Evolutionary conservation across 2,797 vertebrate genomes (phyloP).

Genomic region (Arnoldichthys spilopterus): DNA sequence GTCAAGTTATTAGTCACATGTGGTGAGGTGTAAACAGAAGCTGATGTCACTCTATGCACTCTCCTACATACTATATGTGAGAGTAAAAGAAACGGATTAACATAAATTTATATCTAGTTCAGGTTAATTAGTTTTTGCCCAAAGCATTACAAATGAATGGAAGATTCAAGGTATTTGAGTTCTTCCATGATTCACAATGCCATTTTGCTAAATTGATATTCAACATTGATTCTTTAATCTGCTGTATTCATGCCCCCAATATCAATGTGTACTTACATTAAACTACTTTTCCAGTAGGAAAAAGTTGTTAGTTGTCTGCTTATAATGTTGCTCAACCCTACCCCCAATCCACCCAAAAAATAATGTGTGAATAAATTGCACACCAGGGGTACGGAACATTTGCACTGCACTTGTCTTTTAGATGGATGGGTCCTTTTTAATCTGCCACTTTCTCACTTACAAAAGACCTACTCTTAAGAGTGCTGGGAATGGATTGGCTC

Average conservation of each 20-base stretch:
- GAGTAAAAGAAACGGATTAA: not conserved
- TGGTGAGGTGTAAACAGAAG: too few relatives aligned
- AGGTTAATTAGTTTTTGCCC: not conserved
- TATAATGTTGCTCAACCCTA: not conserved
- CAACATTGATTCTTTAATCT: not conserved
- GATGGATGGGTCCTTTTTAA: conserved; percentile 11
- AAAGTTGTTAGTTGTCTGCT: too few relatives aligned
- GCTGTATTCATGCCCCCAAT: not conserved
- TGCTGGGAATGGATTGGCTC: conserved; percentile 6
- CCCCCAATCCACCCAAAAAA: not conserved
- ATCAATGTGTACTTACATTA: conserved; percentile 2
- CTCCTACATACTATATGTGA: not conserved
- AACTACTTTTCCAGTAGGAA: not conserved
- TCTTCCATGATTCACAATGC: not conserved
- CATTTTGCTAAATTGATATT: not conserved
- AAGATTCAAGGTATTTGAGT: not conserved
- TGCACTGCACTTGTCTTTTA: conserved; percentile 1
- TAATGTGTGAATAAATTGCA: not conserved
- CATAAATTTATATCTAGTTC: not conserved
- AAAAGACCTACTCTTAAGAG: conserved; percentile 14
- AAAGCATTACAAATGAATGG: not conserved
- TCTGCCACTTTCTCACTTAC: conserved; percentile 4
- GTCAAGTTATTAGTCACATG: too few relatives aligned
- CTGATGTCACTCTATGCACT: too few relatives aligned
- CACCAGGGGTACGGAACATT: not conserved